Base-by-base conservation (phyloP, 2,888 invertebrate genomes). In the Punctoribates punctum region DNA sequence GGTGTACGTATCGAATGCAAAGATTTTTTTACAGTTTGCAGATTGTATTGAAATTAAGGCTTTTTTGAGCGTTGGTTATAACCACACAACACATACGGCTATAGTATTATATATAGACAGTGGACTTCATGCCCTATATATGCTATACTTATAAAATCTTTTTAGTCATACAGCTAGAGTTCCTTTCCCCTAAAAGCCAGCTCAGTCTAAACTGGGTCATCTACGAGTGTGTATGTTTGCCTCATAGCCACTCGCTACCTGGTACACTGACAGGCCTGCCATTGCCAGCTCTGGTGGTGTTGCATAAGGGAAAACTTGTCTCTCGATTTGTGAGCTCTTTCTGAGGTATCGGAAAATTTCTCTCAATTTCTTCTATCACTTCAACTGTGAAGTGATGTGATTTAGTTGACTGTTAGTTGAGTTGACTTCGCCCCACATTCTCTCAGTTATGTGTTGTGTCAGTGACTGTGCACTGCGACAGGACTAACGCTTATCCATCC, bases 181-280 rank as follows among this genome's bases (percentile, higher is more conserved):
- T 70, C 70, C 70, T 70, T 70, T 70, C 70, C 70, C 70, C 42
- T 70, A 70, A 34, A 65, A 62, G 29, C 42, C 38, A 70, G 11
- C 70, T 70, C 38, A 70, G 46, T 23, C 23, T 20, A 46, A 70
- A 70, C 38, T 70, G 20, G 70, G 70, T 70, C 70, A 70, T 17
- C n/a, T 23, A 34, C 34, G 34, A 34, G 62, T 62, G 62, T 42
- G 13, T 42, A 42, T 42, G 42, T 70, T 46, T 42, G 70, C 42
- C 70, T 42, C 70, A 42, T 70, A 70, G 42, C 70, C 70, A 70
- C 70, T 70, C 70, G 42, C 70, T 70, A 70, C 42, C 70, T 70
- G 70, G 70, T 42, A 70, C 62, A 62, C 15, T 62, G 13, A 27
- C 17, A 62, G 62, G 17, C 27, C 34, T 27, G 62, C 5, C 34